Base-by-base conservation (phyloP, 2,113 vertebrate genomes). In the Dendrocopos noguchii region DNA sequence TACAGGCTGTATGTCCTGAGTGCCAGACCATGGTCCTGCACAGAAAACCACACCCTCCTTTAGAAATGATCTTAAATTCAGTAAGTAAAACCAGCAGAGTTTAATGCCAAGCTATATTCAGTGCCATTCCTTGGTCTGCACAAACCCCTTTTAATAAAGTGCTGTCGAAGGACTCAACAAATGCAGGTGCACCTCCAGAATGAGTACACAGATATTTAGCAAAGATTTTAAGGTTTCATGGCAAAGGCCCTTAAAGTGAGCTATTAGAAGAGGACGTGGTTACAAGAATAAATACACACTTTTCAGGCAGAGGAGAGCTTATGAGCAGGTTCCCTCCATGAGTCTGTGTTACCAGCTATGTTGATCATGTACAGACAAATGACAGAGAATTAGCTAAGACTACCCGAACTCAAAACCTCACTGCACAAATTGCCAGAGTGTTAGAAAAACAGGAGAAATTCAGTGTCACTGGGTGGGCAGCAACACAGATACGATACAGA, bases 391-490 rank as follows among this genome's bases (percentile, higher is more conserved):
- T 55, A 86, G 18, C 25, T n/a, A 91, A 34, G 39, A 52, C 11
- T 34, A 29, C 12, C 55, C 59, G 61, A 71, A 61, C 46, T 74
- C 29, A 77, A 87, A 91, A 33, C 39, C 24, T 64, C 72, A 34
- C 55, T 61, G 15, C 14, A 36, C 28, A 7, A 19, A 76, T 22
- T 64, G 18, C 13, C 44, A 88, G 19, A 22, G 34, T 33, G n/a
- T 61, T 46, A 91, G 34, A 73, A 83, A 81, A 89, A 47, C 8
- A 68, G 71, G 16, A 87, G 42, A 85, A 89, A 91, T 52, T 65
- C 33, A 34, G 42, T 57, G 36, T 72, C 80, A 77, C 22, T 63
- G 52, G 6, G 28, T 74, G 28, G 46, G 86, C 34, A 67, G 46
- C n/a, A 84, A 63, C 22, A 27, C 27, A 74, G 52, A 21, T 42